Conservation (phyloP, 2,113 vertebrate species). For the Nasalis larvatus region DNA sequence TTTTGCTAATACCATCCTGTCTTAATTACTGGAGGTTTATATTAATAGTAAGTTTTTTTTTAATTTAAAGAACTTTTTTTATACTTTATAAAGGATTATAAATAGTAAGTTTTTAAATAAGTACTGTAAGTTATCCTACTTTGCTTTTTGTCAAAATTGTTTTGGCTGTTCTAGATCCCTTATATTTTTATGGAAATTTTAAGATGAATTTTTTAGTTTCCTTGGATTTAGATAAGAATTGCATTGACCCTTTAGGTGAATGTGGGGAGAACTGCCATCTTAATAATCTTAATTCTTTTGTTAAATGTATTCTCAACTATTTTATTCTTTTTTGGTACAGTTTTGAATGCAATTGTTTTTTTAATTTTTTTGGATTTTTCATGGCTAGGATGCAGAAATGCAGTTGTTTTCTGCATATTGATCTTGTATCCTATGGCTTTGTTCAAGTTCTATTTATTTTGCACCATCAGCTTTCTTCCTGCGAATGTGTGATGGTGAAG, state of each 20-base stretch:
- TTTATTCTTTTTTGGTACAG: background rate
- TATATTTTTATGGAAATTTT: background rate
- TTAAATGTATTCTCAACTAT: background rate
- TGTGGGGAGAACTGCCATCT: background rate
- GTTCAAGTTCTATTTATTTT: background rate
- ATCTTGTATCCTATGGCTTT: background rate
- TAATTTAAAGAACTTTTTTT: too few relatives aligned
- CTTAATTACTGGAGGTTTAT: background rate
- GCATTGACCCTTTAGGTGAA: background rate
- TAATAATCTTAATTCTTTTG: background rate
- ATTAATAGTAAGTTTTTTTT: background rate
- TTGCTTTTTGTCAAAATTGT: background rate
- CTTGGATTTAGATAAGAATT: background rate
- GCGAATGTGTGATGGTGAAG: background rate
- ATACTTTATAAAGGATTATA: too few relatives aligned
- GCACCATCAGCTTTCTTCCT: background rate
- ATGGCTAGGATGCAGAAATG: background rate
- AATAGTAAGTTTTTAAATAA: background rate
- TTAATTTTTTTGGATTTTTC: background rate
- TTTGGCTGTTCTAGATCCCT: background rate
- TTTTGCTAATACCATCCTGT: background rate
- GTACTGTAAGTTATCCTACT: background rate
- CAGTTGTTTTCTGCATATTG: background rate
- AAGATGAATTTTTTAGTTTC: background rate
- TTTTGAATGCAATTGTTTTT: background rate